A percentile compares a stretch with the other conserved stretches of the same genome.
Evolutionary conservation across 2,113 vertebrate genomes (phyloP).

Genomic region (Entelurus aequoreus): DNA sequence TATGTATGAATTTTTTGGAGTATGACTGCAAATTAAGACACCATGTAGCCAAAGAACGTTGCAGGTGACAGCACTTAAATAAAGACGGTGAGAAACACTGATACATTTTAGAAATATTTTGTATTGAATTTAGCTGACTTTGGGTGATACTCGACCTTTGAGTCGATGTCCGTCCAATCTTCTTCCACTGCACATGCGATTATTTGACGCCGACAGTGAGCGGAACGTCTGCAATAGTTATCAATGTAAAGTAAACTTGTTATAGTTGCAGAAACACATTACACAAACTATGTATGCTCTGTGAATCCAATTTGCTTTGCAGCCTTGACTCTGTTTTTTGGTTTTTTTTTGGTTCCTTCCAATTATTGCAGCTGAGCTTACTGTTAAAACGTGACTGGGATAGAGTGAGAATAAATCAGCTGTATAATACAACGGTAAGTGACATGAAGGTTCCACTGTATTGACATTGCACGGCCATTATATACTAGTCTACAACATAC

Average conservation of each 20-base stretch:
- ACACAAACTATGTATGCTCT: background rate
- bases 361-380: conserved; percentile 9
- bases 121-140: no score
- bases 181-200: no score
- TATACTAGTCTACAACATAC: conserved; percentile 28
- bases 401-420: background rate
- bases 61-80: no score
- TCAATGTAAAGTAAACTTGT: background rate
- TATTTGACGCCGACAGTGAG: background rate
- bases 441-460: conserved; percentile 25
- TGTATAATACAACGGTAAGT: conserved; percentile 7
- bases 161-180: no score
- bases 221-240: no score
- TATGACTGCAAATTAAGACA: no score
- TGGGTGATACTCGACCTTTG: no score
- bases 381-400: conserved; percentile 18
- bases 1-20: no score
- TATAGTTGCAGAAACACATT: background rate
- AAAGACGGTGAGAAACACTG: no score
- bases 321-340: background rate
- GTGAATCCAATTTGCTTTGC: conserved; percentile 4
- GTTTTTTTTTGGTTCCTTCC: background rate
- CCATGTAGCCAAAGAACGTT: no score
- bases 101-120: no score
- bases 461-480: conserved; percentile 39